Evolutionary conservation across 2,888 invertebrate genomes (phyloP).

Genomic region (Pollenia amentaria): DNA sequence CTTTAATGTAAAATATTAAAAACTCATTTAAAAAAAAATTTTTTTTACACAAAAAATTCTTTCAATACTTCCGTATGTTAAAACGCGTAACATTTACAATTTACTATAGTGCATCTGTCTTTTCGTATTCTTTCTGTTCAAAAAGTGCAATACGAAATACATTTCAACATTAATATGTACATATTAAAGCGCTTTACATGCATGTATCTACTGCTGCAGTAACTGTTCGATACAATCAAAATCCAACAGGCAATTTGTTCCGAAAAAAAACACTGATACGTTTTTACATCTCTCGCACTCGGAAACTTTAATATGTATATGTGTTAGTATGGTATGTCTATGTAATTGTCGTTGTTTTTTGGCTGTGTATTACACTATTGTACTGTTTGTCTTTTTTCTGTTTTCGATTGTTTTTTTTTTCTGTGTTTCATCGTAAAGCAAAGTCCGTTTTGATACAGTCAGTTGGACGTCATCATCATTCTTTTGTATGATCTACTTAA

Average conservation of each 20-base stretch:
- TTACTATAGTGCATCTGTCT: no score
- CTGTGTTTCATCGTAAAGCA: slow-evolving; percentile 2
- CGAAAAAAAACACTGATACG: slow-evolving; percentile 20
- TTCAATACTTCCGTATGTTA: no score
- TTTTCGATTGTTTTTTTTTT: not conserved
- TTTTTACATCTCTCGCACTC: not conserved
- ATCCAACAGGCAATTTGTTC: slow-evolving; percentile 67
- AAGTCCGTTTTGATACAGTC: slow-evolving; percentile 62
- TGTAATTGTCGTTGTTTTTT: slow-evolving; percentile 19
- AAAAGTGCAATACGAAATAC: not conserved
- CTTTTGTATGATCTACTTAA: slow-evolving; percentile 45
- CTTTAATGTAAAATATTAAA: no score
- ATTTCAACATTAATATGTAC: slow-evolving; percentile 42
- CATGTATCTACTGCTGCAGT: not conserved
- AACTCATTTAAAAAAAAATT: no score
- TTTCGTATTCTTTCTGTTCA: not conserved
- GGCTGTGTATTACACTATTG: not conserved
- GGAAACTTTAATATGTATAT: not conserved
- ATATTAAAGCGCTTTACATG: slow-evolving; percentile 46
- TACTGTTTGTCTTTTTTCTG: slow-evolving; percentile 11
- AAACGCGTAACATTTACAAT: no score
- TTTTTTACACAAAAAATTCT: no score
- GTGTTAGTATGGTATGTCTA: not conserved
- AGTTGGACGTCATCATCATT: slow-evolving; percentile 54
- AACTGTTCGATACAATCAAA: slow-evolving; percentile 45